Conservation (phyloP, 2,797 vertebrate species). For the Malacoctenus gilli region DNA sequence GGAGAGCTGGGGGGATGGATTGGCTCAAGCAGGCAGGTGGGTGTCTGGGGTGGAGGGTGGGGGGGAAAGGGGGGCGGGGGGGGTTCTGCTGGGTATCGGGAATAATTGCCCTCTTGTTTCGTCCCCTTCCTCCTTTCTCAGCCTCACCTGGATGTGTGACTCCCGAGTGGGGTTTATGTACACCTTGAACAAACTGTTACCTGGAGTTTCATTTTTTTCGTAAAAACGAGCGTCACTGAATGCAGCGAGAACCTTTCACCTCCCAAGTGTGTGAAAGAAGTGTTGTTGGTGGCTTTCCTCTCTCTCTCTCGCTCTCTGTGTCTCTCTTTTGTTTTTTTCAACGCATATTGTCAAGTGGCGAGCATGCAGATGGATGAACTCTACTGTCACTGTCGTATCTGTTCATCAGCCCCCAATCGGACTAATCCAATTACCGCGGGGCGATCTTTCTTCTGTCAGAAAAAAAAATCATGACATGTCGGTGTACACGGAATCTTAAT, state of each 20-base stretch:
- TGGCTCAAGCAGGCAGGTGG: constrained; percentile 52
- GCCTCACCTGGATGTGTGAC: constrained; percentile 51
- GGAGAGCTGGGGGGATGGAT: constrained; percentile 67
- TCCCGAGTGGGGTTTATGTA: constrained; percentile 60
- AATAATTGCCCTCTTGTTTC: constrained; percentile 39
- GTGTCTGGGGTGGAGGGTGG: too few species aligned
- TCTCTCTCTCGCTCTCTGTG: constrained; percentile 23
- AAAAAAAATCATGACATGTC: constrained; percentile 74
- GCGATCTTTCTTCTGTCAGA: constrained; percentile 76
- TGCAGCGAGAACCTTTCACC: constrained; percentile 45
- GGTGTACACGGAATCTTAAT: constrained; percentile 73
- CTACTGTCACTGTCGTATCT: constrained; percentile 68
- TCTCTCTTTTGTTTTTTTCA: background rate
- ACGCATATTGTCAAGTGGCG: constrained; percentile 51
- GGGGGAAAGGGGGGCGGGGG: background rate
- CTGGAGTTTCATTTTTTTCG: constrained; percentile 49
- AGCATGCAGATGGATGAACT: constrained; percentile 70
- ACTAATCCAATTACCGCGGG: constrained; percentile 75
- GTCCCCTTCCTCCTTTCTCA: constrained; percentile 43
- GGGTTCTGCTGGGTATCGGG: constrained; percentile 55
- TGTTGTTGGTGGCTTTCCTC: constrained; percentile 32
- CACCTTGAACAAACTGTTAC: constrained; percentile 61
- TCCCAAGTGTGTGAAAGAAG: constrained; percentile 25
- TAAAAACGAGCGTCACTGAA: constrained; percentile 48
- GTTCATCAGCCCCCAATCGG: constrained; percentile 70